phyloP scores from a whole-genome alignment of 2,113 vertebrate species.

The Pterocles gutturalis region DNA sequence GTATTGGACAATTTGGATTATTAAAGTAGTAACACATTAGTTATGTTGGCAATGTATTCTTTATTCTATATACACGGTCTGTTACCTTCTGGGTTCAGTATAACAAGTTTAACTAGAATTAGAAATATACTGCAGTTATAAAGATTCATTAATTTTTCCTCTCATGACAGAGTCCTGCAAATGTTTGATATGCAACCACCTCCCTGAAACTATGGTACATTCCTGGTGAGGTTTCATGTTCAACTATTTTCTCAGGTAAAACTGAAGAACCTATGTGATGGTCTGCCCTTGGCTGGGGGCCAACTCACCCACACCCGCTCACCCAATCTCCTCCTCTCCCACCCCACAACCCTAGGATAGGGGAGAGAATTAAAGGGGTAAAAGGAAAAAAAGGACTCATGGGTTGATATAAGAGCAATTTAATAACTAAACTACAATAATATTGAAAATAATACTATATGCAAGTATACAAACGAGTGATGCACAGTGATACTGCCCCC shows the following conservation, averaged over 20 bases:
- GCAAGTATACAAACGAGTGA: no score
- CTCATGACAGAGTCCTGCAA: not conserved
- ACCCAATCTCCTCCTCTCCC: no score
- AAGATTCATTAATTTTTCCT: not conserved
- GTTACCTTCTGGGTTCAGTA: not conserved
- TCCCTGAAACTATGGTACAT: not conserved
- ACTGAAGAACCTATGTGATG: not conserved
- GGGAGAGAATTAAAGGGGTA: no score
- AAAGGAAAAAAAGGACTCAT: no score
- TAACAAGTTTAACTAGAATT: not conserved
- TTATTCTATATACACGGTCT: not conserved
- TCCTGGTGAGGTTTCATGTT: not conserved
- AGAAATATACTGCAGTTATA: not conserved
- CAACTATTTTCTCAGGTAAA: not conserved
- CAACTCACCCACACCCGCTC: no score
- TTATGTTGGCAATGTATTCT: not conserved
- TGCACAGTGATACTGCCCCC: no score
- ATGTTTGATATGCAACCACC: not conserved
- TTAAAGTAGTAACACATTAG: not conserved
- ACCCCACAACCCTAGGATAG: no score
- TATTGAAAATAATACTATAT: no score
- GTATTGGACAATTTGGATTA: not conserved
- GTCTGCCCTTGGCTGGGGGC: no score
- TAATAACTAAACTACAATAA: no score
- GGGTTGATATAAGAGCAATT: no score